Percentiles rank a stretch among this genome's conserved stretches.
phyloP scores from a whole-genome alignment of 1,140 invertebrate genomes.

The Hermetia illucens region DNA sequence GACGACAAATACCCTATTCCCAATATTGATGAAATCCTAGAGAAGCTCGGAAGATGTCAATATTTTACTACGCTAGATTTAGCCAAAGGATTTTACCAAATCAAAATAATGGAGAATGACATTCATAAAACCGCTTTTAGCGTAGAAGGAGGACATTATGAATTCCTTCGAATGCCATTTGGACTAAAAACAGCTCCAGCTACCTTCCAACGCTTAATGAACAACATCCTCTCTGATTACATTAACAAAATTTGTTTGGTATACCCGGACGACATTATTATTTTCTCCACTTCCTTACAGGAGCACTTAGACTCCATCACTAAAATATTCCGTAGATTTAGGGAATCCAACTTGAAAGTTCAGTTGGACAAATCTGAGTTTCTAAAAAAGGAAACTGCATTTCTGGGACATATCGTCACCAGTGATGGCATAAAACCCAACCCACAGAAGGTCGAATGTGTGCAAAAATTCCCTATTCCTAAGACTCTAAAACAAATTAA shows the following conservation, averaged over 20 bases:
- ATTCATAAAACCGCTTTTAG: slow-evolving; percentile 33
- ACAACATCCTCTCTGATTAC: too few species aligned
- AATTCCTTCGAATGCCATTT: too few species aligned
- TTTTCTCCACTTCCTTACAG: too few species aligned
- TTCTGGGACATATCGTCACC: slow-evolving; percentile 17
- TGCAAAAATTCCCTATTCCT: slow-evolving; percentile 14
- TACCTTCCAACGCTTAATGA: too few species aligned
- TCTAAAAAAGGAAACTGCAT: slow-evolving; percentile 16
- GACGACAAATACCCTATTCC: slow-evolving; percentile 31
- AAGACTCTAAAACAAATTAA: slow-evolving; percentile 11
- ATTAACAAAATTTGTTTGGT: slow-evolving; percentile 8
- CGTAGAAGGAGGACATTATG: slow-evolving; percentile 13
- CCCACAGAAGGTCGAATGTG: slow-evolving; percentile 14
- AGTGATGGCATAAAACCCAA: too few species aligned
- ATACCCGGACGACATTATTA: slow-evolving; percentile 13
- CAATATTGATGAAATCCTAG: slow-evolving; percentile 26
- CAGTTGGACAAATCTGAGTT: slow-evolving; percentile 18
- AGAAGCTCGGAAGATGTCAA: slow-evolving; percentile 15
- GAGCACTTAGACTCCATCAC: slow-evolving; percentile 8
- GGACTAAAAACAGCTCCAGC: too few species aligned
- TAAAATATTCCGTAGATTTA: slow-evolving; percentile 11
- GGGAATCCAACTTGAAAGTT: slow-evolving; percentile 17
- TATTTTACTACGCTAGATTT: slow-evolving; percentile 30
- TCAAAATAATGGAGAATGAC: slow-evolving; percentile 25
- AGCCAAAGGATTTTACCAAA: slow-evolving; percentile 34